Conservation (phyloP, 2,113 vertebrate species). For the Gobius niger region DNA sequence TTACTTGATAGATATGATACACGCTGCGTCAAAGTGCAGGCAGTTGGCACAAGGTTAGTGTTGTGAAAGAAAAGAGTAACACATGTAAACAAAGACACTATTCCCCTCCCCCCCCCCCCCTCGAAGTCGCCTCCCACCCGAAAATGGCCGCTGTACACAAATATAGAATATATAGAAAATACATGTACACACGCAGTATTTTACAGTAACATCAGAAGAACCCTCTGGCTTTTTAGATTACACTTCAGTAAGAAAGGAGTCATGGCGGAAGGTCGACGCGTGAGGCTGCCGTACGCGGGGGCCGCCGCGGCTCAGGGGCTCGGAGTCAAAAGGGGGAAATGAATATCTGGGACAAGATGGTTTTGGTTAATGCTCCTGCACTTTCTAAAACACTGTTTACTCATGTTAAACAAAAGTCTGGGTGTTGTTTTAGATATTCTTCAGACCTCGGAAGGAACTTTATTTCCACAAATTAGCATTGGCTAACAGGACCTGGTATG, state of each 20-base stretch:
- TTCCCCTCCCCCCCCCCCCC: constrained; percentile 61
- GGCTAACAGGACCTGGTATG: no score
- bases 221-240: constrained; percentile 63
- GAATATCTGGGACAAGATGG: no score
- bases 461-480: no score
- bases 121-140: no score
- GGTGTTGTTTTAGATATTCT: no score
- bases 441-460: no score
- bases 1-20: constrained; percentile 73
- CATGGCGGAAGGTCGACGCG: constrained; percentile 60
- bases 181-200: constrained; percentile 78
- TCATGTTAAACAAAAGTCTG: no score
- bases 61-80: constrained; percentile 76
- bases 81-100: constrained; percentile 81
- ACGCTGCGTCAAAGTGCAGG: constrained; percentile 78
- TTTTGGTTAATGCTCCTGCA: no score
- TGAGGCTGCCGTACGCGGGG: constrained; percentile 52
- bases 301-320: constrained; percentile 37
- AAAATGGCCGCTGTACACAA: constrained; percentile 61
- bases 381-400: no score
- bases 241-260: constrained; percentile 71
- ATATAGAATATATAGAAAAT: constrained; percentile 74
- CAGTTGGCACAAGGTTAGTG: constrained; percentile 78
- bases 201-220: constrained; percentile 71
- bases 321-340: no score